phyloP scores from a whole-genome alignment of 2,888 invertebrate genomes.

The Luperina nickerlii region DNA sequence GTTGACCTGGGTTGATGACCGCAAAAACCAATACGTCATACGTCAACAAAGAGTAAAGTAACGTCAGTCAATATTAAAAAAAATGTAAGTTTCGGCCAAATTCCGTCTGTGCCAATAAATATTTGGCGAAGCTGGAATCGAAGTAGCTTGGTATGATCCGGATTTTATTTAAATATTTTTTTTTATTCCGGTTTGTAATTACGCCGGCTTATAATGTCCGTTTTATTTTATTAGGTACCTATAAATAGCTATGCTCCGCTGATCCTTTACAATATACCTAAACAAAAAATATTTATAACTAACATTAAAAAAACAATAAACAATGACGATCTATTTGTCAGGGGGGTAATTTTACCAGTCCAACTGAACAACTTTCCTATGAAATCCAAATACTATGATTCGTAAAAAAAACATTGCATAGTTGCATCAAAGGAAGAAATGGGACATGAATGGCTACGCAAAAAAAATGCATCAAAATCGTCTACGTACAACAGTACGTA shows the following conservation, averaged over 20 bases:
- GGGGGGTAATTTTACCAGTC: not conserved
- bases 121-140: not conserved
- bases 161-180: not conserved
- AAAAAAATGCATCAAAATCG: not conserved
- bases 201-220: not conserved
- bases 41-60: no score
- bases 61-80: not conserved
- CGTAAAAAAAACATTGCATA: not conserved
- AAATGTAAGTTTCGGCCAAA: no score
- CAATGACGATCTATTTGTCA: not conserved
- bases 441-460: no score
- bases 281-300: not conserved
- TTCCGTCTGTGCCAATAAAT: not conserved
- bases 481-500: no score
- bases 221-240: not conserved
- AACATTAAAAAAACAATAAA: not conserved
- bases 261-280: no score
- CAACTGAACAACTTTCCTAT: not conserved
- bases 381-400: not conserved
- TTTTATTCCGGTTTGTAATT: not conserved
- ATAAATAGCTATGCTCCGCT: not conserved
- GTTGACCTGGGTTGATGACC: slow-evolving; percentile 20
- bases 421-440: no score
- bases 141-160: not conserved
- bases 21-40: not conserved